These are phyloP conservation scores for Coelinius sp. DNA, from an alignment of 2,888 invertebrate genomes.

Conservation along the genomic window DNA sequence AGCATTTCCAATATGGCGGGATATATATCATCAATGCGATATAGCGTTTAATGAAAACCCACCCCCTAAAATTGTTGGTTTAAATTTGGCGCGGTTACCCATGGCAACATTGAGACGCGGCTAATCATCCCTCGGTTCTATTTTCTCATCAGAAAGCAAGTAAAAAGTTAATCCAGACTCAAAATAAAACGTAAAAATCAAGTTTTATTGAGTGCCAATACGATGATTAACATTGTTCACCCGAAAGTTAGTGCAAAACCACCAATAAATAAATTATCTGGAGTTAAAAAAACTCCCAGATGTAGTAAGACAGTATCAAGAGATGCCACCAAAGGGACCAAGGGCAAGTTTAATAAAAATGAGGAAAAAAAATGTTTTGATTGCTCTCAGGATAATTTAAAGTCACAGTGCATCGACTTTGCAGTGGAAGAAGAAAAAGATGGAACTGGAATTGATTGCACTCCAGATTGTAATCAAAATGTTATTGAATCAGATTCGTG, in stretches of 20 bases:
- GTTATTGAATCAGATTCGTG: constrained; percentile 56
- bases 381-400: constrained; percentile 14
- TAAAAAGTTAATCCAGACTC: not conserved
- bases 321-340: constrained; percentile 13
- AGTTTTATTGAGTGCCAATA: constrained; percentile 1
- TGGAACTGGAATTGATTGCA: constrained; percentile 26
- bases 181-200: constrained; percentile 6
- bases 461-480: constrained; percentile 59
- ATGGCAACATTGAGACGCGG: constrained; percentile 13
- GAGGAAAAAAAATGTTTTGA: not conserved
- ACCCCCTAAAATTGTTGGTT: not conserved
- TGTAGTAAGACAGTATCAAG: not conserved
- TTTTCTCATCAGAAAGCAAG: constrained; percentile 1
- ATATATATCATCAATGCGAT: too few relatives aligned
- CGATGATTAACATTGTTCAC: constrained; percentile 55
- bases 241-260: constrained; percentile 53
- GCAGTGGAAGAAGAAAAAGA: not conserved
- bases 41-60: too few relatives aligned
- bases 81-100: not conserved
- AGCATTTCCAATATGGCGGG: too few relatives aligned
- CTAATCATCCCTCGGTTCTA: constrained; percentile 13
- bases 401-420: not conserved
- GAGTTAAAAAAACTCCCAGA: not conserved
- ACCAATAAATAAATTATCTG: constrained; percentile 45
- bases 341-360: not conserved